Evolutionary conservation across 92 coral and sea anemone genomes (phyloP).

Genomic region (Parazoanthus atlanticus): DNA sequence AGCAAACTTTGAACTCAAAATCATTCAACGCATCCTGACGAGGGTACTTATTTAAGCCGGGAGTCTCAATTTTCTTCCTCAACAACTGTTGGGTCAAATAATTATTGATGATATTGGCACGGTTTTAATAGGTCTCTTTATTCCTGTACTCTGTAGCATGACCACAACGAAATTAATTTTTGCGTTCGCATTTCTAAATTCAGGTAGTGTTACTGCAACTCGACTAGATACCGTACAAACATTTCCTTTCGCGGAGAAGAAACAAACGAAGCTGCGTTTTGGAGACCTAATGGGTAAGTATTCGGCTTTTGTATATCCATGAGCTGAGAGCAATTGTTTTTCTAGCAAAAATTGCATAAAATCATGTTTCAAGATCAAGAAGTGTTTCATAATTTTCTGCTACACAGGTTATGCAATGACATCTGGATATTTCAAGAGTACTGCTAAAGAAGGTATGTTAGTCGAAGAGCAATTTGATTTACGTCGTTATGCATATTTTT

Average conservation of each 20-base stretch:
- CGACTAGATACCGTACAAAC: neutral
- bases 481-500: neutral
- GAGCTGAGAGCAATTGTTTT: too few species aligned
- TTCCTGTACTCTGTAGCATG: neutral
- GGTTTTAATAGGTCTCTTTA: too few species aligned
- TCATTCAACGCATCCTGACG: too few species aligned
- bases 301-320: too few species aligned
- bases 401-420: slow-evolving; percentile 71
- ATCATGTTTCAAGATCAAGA: too few species aligned
- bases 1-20: too few species aligned
- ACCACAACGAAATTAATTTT: neutral
- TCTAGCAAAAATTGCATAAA: too few species aligned
- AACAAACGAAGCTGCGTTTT: neutral
- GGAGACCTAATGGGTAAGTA: slow-evolving; percentile 30
- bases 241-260: neutral
- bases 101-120: too few species aligned
- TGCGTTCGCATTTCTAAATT: neutral
- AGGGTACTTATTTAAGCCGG: too few species aligned
- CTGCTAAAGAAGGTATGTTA: slow-evolving; percentile 63
- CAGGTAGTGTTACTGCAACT: slow-evolving; percentile 11
- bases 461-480: neutral
- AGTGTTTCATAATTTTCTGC: neutral
- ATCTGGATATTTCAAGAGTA: slow-evolving; percentile 61
- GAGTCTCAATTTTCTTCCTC: too few species aligned
- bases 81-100: too few species aligned